Percentiles rank a stretch among this genome's conserved stretches.
phyloP scores from a whole-genome alignment of 2,113 vertebrate species.

The Paracanthobrama guichenoti region DNA sequence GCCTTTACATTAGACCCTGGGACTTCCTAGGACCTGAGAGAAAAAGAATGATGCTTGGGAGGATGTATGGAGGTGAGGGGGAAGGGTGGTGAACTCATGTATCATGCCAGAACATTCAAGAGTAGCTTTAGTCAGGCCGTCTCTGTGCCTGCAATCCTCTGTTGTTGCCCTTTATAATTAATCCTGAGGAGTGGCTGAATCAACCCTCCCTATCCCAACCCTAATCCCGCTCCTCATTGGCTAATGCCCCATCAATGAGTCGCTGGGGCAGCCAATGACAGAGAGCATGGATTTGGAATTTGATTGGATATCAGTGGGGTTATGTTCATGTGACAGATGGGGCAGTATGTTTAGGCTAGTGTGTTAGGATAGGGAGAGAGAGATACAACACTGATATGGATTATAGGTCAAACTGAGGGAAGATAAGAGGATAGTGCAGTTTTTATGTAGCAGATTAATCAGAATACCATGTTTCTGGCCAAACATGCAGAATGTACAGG shows the following conservation, averaged over 20 bases:
- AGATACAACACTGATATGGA: slow-evolving; percentile 8
- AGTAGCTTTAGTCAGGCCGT: slow-evolving; percentile 53
- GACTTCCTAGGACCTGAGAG: background rate
- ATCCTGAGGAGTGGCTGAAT: slow-evolving; percentile 55
- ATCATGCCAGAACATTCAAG: slow-evolving; percentile 57
- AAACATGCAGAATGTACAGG: background rate
- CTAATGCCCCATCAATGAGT: background rate
- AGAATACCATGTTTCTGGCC: background rate
- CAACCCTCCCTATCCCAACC: slow-evolving; percentile 15
- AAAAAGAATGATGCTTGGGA: background rate
- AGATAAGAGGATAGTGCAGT: background rate
- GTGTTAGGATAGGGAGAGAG: slow-evolving; percentile 13
- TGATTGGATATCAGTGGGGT: slow-evolving; percentile 45
- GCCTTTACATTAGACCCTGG: too few species aligned
- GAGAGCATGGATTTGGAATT: slow-evolving; percentile 38
- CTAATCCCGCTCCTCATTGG: slow-evolving; percentile 63
- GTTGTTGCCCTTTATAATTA: slow-evolving; percentile 62
- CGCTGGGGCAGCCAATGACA: slow-evolving; percentile 53
- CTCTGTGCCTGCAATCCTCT: slow-evolving; percentile 62
- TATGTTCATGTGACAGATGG: slow-evolving; percentile 67
- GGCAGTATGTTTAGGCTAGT: slow-evolving; percentile 35
- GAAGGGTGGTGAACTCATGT: slow-evolving; percentile 1
- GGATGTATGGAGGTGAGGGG: background rate
- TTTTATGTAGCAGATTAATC: background rate
- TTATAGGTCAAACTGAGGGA: slow-evolving; percentile 22